phyloP scores from a whole-genome alignment of 92 coral and sea anemone genomes.

The Porites evermanni region DNA sequence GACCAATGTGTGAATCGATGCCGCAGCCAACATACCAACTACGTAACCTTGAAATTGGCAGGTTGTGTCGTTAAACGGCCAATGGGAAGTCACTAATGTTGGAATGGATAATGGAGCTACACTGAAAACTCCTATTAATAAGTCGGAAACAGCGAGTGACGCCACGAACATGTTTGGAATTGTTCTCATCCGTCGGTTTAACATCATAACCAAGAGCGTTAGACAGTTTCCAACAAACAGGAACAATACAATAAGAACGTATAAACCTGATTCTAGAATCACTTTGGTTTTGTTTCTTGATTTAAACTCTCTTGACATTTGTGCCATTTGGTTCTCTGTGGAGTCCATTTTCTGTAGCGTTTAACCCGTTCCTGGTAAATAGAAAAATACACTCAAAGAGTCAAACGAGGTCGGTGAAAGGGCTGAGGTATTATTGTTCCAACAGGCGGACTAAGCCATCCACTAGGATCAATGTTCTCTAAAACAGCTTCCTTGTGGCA shows the following conservation, averaged over 20 bases:
- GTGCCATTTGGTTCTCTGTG: neutral
- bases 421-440: too few relatives aligned
- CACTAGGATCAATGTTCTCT: too few relatives aligned
- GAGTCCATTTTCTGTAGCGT: neutral
- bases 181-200: slow-evolving; percentile 44
- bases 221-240: slow-evolving; percentile 59
- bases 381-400: too few relatives aligned
- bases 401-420: too few relatives aligned
- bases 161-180: slow-evolving; percentile 57
- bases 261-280: slow-evolving; percentile 43
- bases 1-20: slow-evolving; percentile 52
- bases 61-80: too few relatives aligned
- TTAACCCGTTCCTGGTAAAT: too few relatives aligned
- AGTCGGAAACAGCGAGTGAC: slow-evolving; percentile 21
- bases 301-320: slow-evolving; percentile 37
- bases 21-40: slow-evolving; percentile 50
- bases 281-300: slow-evolving; percentile 50
- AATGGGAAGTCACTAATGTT: neutral
- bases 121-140: too few relatives aligned
- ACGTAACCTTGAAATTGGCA: neutral
- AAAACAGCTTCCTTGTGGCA: too few relatives aligned
- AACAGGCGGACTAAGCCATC: too few relatives aligned
- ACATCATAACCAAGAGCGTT: slow-evolving; percentile 18
- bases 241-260: slow-evolving; percentile 23
- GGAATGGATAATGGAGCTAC: slow-evolving; percentile 49